Evolutionary conservation across 2,113 vertebrate genomes (phyloP).

Genomic region (Corvus cornix): DNA sequence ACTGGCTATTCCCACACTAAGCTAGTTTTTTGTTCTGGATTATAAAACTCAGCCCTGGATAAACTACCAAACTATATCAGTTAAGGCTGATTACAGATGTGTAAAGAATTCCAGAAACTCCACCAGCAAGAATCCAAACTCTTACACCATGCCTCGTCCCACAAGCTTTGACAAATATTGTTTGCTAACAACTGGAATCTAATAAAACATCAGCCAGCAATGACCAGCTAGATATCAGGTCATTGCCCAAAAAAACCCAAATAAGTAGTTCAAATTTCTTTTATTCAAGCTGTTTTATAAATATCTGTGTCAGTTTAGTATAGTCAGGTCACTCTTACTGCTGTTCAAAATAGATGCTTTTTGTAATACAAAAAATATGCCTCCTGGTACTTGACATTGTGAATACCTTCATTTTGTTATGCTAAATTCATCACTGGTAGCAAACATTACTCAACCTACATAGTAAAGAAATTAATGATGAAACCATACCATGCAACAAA

Average conservation of each 20-base stretch:
- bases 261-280: neutral
- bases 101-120: constrained; percentile 4
- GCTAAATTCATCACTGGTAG: neutral
- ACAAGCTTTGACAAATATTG: neutral
- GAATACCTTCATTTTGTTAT: neutral
- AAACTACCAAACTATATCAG: neutral
- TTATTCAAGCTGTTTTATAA: neutral
- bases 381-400: neutral
- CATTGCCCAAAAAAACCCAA: neutral
- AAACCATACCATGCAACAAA: neutral
- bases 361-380: neutral
- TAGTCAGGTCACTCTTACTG: neutral
- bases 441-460: neutral
- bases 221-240: neutral
- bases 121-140: neutral
- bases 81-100: neutral
- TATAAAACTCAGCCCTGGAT: neutral
- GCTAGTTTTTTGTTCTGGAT: neutral
- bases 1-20: neutral
- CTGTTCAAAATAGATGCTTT: neutral
- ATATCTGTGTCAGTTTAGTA: neutral
- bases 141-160: neutral
- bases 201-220: neutral
- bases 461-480: neutral
- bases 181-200: neutral